These are phyloP conservation scores for Noctua janthina DNA, from an alignment of 2,888 invertebrate genomes.

Conservation along the genomic window DNA sequence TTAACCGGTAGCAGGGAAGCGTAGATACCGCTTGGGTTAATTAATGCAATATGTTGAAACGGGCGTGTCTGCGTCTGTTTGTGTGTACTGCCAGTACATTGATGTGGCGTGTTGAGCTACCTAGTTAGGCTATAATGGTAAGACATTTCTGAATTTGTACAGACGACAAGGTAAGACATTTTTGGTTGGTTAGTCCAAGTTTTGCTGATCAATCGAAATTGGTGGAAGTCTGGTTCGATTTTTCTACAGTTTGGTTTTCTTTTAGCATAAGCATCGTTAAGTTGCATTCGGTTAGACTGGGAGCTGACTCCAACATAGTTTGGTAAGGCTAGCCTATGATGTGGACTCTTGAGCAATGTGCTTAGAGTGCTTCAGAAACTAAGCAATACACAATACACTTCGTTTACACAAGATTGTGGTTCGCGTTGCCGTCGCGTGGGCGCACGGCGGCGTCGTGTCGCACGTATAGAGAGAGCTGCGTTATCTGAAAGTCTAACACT, in stretches of 20 bases:
- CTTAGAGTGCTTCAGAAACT: neutral
- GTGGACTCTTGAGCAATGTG: neutral
- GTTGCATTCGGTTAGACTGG: neutral
- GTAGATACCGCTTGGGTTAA: neutral
- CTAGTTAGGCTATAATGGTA: neutral
- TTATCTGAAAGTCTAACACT: too few relatives aligned
- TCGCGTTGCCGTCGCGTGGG: too few relatives aligned
- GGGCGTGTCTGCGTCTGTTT: neutral
- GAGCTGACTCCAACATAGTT: neutral
- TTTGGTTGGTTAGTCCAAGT: neutral
- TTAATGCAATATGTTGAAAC: constrained; percentile 4
- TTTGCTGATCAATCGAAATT: too few relatives aligned
- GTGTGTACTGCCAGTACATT: neutral
- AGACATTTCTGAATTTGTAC: neutral
- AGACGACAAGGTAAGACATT: neutral
- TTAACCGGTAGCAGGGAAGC: too few relatives aligned
- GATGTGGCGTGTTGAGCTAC: neutral
- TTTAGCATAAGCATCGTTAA: neutral
- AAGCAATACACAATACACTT: neutral
- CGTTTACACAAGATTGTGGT: too few relatives aligned
- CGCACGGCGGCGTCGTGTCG: too few relatives aligned
- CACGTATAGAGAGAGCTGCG: too few relatives aligned
- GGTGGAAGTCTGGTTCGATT: neutral
- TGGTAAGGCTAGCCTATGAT: neutral
- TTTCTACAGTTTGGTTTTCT: neutral